A percentile compares a stretch with the other conserved stretches of the same genome.
Evolutionary conservation across 2,888 invertebrate genomes (phyloP).

Genomic region (Xestia c-nigrum): DNA sequence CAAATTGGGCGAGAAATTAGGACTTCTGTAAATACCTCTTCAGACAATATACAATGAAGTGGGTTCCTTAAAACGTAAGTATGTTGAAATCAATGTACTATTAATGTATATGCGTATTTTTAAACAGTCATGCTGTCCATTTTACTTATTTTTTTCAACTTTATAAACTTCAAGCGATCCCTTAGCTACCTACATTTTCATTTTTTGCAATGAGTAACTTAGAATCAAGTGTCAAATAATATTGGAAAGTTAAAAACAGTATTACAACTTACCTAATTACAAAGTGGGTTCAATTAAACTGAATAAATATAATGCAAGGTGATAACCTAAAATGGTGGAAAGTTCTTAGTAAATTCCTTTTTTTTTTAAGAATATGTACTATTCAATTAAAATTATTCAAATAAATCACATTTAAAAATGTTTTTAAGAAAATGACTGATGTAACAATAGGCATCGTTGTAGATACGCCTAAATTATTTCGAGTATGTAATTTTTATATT

Average conservation of each 20-base stretch:
- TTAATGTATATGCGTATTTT: conserved; percentile 9
- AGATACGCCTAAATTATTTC: conserved; percentile 83
- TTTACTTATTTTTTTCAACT: conserved; percentile 11
- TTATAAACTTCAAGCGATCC: conserved; percentile 27
- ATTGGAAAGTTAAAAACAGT: conserved; percentile 41
- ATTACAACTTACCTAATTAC: conserved; percentile 33
- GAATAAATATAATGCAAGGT: conserved; percentile 54
- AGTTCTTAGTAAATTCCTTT: conserved; percentile 51
- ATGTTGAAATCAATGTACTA: conserved; percentile 16
- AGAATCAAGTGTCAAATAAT: conserved; percentile 43
- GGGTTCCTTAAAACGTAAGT: conserved; percentile 4
- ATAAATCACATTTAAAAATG: conserved; percentile 66
- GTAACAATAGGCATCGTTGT: conserved; percentile 84
- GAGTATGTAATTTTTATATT: conserved; percentile 81
- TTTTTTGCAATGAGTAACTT: conserved; percentile 19
- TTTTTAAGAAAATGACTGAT: conserved; percentile 88
- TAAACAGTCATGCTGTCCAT: background rate
- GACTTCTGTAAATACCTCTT: conserved; percentile 7
- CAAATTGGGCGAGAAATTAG: conserved; percentile 34
- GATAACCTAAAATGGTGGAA: conserved; percentile 47
- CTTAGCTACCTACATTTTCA: conserved; percentile 33
- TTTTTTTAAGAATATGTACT: conserved; percentile 47
- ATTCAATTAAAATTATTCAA: conserved; percentile 63
- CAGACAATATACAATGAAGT: conserved; percentile 15
- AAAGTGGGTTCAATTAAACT: conserved; percentile 61